Evolutionary conservation across 1,140 invertebrate species (phyloP), one percentile per base, ranked within the genome.

Genomic region (Parasteatoda tepidariorum): DNA sequence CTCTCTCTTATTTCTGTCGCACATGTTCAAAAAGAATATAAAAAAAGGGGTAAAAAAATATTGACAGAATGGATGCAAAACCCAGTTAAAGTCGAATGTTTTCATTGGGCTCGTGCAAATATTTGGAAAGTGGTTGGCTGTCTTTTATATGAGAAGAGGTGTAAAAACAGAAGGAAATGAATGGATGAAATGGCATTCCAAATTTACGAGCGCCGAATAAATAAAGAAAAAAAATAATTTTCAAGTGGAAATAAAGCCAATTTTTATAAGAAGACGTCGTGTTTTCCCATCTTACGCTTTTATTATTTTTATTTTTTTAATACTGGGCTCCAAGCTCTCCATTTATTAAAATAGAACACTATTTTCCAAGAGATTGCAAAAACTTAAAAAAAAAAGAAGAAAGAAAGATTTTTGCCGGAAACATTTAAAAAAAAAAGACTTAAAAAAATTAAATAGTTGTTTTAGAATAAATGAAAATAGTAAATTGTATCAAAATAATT

Each of bases 51-150:
- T 15, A 31, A 64, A 24, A 15, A 15, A 26, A 48, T 48, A 48
- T 48, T 48, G 38, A 48, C 38, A 48, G 38, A 48, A 48, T 48
- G 4, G 38, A 48, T 48, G 38, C 38, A 4, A 41, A 48, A 48
- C 38, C 26, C n/a, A 13, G 34, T 24, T 54, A 28, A 68, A 26
- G 33, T 48, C 59, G 66, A 15, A 48, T 68, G 33, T 48, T 68
- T 68, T 68, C 34, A 68, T 68, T 30, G 26, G 38, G 38, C 7
- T 15, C 22, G 22, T 31, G 34, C 66, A 68, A 68, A 68, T 68
- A 68, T 68, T 68, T 68, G 66, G 34, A 28, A 41, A 48, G 18
- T 24, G 66, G 34, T 48, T 28, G 38, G 22, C 22, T 15, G 11
- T 6, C 30, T 24, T 15, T 31, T 48, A 15, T 28, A n/a, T 13